Evolutionary conservation across 2,113 vertebrate genomes (phyloP).

Genomic region (Pelecanus crispus): DNA sequence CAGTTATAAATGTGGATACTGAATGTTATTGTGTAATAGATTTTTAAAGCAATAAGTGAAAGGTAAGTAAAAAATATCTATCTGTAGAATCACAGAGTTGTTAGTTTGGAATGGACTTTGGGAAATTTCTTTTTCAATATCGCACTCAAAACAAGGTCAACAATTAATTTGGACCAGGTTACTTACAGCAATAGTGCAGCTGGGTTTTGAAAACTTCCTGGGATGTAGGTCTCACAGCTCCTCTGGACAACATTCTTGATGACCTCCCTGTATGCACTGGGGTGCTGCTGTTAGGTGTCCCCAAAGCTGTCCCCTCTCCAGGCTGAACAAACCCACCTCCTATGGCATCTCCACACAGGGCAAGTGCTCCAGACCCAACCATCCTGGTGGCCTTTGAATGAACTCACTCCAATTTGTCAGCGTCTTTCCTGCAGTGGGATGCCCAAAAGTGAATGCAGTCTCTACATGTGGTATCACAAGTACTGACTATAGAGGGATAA

Average conservation of each 20-base stretch:
- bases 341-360: not conserved
- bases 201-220: not conserved
- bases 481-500: rapidly evolving
- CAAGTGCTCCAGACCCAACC: not conserved
- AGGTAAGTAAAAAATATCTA: not conserved
- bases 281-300: not conserved
- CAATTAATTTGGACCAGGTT: not conserved
- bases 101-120: not conserved
- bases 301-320: not conserved
- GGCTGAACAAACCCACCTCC: not conserved
- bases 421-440: not conserved
- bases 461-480: not conserved
- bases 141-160: not conserved
- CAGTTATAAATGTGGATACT: not conserved
- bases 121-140: not conserved
- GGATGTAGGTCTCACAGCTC: not conserved
- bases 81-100: not conserved
- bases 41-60: not conserved
- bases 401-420: not conserved
- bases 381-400: not conserved
- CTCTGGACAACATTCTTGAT: not conserved
- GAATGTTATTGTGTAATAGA: not conserved
- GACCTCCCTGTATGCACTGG: not conserved
- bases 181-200: not conserved
- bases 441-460: not conserved